Evolutionary conservation across 2,113 vertebrate genomes (phyloP), one percentile per base, ranked within the genome.

Genomic region (Gasterosteus nipponicus): DNA sequence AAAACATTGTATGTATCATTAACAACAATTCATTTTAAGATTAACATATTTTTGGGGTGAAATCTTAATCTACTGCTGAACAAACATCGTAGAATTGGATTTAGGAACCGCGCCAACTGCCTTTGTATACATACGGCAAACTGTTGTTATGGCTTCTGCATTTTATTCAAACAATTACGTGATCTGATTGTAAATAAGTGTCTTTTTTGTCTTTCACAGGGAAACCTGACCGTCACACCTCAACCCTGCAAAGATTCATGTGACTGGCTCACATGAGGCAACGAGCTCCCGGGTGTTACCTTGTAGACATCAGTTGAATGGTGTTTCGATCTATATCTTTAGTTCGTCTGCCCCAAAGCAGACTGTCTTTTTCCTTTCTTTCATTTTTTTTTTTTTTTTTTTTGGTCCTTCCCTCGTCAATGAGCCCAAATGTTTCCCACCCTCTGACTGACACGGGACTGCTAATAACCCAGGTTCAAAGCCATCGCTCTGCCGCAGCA

Each of bases 291-390:
- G 77, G 86, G 84, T 78, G 85, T 88, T 87, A 78, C 95, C 94
- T 93, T 93, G 93, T 95, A 95, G 94, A 96, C 96, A 96, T 97
- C 96, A 97, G 96, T 97, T 97, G 93, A 96, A 98, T 97, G 97
- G 96, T 97, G 95, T 95, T 95, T 94, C 93, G 95, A 94, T 95
- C 82, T 86, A 75, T 87, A 91, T 95, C 90, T 95, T 95, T 93
- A 62, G 86, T 94, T 95, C 57, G 75, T 89, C 95, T 94, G 95
- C 95, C 92, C 5, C 68, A 89, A 93, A 95, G 95, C 95, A 96
- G 95, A 93, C 89, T 90, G 70, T 93, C 77, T 74, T 78, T 26
- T 11, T 53, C 11, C 6, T 38, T 53, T 53, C 77, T 26, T 11
- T 53, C 11, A 1, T 38, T 53, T 53, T 10, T 47, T 35, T 53